A percentile compares a stretch with the other conserved stretches of the same genome.
Conservation (phyloP, 2,888 invertebrate species). For the Therioaphis trifolii region DNA sequence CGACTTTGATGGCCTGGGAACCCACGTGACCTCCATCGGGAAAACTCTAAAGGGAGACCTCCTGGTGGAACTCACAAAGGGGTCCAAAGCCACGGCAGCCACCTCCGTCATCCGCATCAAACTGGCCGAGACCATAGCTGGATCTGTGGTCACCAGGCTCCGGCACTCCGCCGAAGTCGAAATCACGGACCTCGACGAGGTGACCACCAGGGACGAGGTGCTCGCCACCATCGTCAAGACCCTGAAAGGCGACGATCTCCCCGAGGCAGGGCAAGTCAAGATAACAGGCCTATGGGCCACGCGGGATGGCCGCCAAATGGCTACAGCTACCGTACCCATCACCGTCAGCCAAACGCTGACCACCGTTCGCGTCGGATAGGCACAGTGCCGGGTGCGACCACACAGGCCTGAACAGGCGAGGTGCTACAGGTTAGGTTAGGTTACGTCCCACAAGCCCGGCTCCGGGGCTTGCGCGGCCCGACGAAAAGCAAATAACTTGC, state of each 20-base stretch:
- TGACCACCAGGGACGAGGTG: background rate
- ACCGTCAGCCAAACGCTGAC: background rate
- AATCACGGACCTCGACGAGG: background rate
- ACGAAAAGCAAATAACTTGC: accelerated
- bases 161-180: background rate
- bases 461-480: background rate
- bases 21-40: background rate
- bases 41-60: background rate
- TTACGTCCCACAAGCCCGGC: background rate
- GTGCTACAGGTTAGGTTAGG: background rate
- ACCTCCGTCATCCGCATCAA: background rate
- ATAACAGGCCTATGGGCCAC: background rate
- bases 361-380: background rate
- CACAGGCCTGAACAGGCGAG: background rate
- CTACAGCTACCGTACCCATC: background rate
- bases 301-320: background rate
- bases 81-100: background rate
- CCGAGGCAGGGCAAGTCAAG: accelerated
- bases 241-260: too few species aligned
- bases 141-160: background rate
- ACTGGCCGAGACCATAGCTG: background rate
- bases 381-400: background rate
- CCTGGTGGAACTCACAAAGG: background rate
- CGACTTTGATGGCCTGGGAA: background rate
- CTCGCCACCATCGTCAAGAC: background rate